Base-by-base conservation (phyloP, 2,113 vertebrate genomes). In the Poicephalus gulielmi region DNA sequence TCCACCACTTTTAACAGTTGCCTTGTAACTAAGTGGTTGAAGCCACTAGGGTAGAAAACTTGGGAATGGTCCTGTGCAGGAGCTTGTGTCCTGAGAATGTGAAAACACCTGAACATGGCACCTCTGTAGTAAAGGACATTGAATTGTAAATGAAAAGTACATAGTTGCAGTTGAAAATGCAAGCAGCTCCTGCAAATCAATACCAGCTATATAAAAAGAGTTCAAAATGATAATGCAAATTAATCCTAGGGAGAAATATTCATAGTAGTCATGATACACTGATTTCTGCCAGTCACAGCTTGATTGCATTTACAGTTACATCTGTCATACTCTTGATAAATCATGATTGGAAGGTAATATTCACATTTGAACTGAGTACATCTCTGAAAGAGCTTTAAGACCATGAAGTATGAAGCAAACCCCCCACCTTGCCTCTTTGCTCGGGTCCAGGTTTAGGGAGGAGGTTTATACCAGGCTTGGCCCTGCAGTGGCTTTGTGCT, bases 141-240 rank as follows among this genome's bases (percentile, higher is more conserved):
- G 75, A 75, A 77, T 6, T 53, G 77, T 57, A 78, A 75, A 79
- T 67, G 64, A 39, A 79, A 46, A 52, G 7, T 55, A 8, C 37
- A 3, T 4, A 30, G 46, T 37, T 35, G 59, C 3, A 74, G 37
- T 95, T 95, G 68, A 53, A 95, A 88, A 79, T 86, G 64, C 71
- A 85, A 90, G 81, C 66, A 35, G 39, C 63, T 70, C 37, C 92
- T 83, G 62, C 86, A 94, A 79, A 86, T 78, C 79, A 82, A 83
- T 92, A n/a, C 2, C 2, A 43, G 86, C 49, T 86, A 60, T 70
- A 69, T 46, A 63, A 92, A 92, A 74, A 88, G 46, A 62, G 30
- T 19, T 63, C 63, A 19, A 7, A 89, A 63, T 27, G 66, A 44
- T 74, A 66, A 71, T 77, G 92, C 83, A 69, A 68, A 88, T 60